phyloP scores from a whole-genome alignment of 2,113 vertebrate species.

The Rhagologus leucostigma region DNA sequence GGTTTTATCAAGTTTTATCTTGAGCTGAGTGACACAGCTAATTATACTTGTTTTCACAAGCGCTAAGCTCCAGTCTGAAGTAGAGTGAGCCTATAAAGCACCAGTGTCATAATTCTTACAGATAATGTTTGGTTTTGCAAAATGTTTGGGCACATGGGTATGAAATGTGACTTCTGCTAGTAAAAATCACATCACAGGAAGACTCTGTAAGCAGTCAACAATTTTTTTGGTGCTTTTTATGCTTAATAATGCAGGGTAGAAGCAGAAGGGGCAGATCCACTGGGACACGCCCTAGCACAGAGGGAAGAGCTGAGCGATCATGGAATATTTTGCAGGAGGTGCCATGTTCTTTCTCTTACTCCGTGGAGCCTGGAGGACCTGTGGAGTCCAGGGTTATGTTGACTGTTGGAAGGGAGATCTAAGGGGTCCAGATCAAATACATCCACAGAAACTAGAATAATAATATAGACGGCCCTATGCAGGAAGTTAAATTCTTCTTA shows the following conservation, averaged over 20 bases:
- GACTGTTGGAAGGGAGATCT: neutral
- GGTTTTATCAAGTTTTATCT: slow-evolving; percentile 25
- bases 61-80: neutral
- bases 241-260: neutral
- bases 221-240: neutral
- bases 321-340: neutral
- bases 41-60: slow-evolving; percentile 31
- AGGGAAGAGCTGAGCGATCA: neutral
- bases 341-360: neutral
- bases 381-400: neutral
- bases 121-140: neutral
- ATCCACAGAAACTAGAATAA: neutral
- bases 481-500: neutral
- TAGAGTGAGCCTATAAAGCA: neutral
- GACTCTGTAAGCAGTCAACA: neutral
- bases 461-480: neutral
- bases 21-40: neutral
- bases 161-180: neutral
- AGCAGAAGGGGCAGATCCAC: neutral
- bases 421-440: neutral
- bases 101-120: neutral
- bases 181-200: neutral
- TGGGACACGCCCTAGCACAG: neutral
- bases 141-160: neutral
- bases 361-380: neutral